Percentiles rank a stretch among this genome's conserved stretches.
phyloP scores from a whole-genome alignment of 2,888 invertebrate genomes.

The Chrysotoxum bicinctum region DNA sequence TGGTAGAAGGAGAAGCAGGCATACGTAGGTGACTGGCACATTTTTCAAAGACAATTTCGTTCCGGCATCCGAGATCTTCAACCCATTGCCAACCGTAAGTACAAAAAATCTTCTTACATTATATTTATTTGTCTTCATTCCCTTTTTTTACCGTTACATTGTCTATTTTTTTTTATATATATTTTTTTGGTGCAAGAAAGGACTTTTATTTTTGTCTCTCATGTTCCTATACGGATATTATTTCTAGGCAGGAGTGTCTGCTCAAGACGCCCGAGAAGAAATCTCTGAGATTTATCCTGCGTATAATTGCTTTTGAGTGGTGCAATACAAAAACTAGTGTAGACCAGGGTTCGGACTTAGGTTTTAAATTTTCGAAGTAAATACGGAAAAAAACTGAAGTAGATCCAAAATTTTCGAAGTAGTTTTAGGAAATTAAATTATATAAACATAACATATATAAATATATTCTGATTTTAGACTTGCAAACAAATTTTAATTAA shows the following conservation, averaged over 20 bases:
- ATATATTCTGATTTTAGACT: too few species aligned
- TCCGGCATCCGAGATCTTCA: not conserved
- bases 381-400: too few species aligned
- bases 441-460: too few species aligned
- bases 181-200: conserved; percentile 24
- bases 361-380: too few species aligned
- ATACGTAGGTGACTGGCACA: conserved; percentile 43
- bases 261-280: conserved; percentile 60
- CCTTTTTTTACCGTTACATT: conserved; percentile 35
- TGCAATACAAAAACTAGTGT: conserved; percentile 45
- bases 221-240: not conserved
- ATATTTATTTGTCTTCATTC: conserved; percentile 12
- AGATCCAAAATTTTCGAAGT: too few species aligned
- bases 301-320: conserved; percentile 71
- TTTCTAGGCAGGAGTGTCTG: conserved; percentile 39
- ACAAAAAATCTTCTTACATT: conserved; percentile 12
- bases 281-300: conserved; percentile 66
- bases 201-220: not conserved
- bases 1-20: conserved; percentile 12
- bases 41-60: conserved; percentile 64
- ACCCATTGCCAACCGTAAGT: conserved; percentile 15
- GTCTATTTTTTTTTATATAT: conserved; percentile 35
- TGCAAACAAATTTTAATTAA: too few species aligned
- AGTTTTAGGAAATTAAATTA: too few species aligned
- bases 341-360: too few species aligned